Conservation (phyloP, 2,113 vertebrate species). For the Blennius ocellaris region DNA sequence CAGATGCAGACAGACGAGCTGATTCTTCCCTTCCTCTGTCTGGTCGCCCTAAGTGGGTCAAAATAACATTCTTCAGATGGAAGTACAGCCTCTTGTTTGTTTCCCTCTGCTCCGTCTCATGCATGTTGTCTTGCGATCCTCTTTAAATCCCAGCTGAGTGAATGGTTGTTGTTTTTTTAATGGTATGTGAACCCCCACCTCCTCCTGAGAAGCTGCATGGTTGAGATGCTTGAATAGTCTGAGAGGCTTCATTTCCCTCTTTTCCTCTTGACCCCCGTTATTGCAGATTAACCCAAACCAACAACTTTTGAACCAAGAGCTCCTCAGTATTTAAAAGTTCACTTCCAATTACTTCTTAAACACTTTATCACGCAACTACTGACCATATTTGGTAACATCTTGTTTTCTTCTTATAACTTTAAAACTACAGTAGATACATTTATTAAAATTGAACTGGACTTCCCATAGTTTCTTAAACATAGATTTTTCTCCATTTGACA, state of each 20-base stretch:
- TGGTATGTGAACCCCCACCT: conserved; percentile 16
- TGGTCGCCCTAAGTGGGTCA: too few relatives aligned
- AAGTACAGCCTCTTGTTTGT: too few relatives aligned
- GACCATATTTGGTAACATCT: not conserved
- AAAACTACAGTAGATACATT: not conserved
- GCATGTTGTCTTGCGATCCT: conserved; percentile 5
- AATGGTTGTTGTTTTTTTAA: conserved; percentile 34
- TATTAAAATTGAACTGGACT: not conserved
- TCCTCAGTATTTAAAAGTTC: conserved; percentile 2
- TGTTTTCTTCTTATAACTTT: not conserved
- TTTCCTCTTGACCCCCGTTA: conserved; percentile 23
- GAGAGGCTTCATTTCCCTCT: conserved; percentile 45
- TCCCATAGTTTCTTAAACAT: too few relatives aligned
- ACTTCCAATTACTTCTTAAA: too few relatives aligned
- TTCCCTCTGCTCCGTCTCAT: too few relatives aligned
- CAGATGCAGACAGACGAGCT: too few relatives aligned
- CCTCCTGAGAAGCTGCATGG: conserved; percentile 22
- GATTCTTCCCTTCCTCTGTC: too few relatives aligned
- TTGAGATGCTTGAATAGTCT: conserved; percentile 37
- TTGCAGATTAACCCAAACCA: conserved; percentile 36
- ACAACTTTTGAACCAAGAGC: conserved; percentile 29
- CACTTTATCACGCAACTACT: too few relatives aligned
- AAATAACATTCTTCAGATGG: too few relatives aligned
- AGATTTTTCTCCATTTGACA: too few relatives aligned
- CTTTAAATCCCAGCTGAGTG: conserved; percentile 50